A percentile compares a stretch with the other conserved stretches of the same genome.
Conservation (phyloP, 1,140 invertebrate species). For the Chironomus striatipennis region DNA sequence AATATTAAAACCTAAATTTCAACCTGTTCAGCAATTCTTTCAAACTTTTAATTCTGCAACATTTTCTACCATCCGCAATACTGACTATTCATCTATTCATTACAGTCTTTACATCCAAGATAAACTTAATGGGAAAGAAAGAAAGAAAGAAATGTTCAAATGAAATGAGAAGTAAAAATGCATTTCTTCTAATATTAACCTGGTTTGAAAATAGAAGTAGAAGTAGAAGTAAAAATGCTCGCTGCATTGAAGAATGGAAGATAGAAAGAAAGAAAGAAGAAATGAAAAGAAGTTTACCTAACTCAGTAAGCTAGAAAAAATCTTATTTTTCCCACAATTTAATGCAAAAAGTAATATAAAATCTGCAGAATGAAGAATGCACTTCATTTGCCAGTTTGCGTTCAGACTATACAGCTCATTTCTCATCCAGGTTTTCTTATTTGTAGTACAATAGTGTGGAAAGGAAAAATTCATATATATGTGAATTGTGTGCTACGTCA, state of each 20-base stretch:
- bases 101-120: too few species aligned
- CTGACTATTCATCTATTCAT: too few species aligned
- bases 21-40: too few species aligned
- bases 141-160: not conserved
- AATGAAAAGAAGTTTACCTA: not conserved
- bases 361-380: not conserved
- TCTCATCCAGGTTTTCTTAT: not conserved
- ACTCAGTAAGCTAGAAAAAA: not conserved
- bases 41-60: too few species aligned
- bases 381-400: constrained; percentile 9
- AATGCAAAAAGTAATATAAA: constrained; percentile 15
- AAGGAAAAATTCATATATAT: too few species aligned
- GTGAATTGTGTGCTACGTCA: not conserved
- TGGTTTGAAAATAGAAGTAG: not conserved
- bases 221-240: too few species aligned
- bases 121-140: not conserved
- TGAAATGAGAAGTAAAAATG: constrained; percentile 11
- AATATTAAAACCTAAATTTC: too few species aligned
- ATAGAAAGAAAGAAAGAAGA: not conserved
- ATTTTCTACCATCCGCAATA: too few species aligned
- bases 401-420: not conserved
- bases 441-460: too few species aligned
- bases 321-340: not conserved
- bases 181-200: constrained; percentile 7
- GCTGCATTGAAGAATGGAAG: too few species aligned